Base-by-base conservation (phyloP, 2,888 invertebrate species). In the Saturnia pavonia region DNA sequence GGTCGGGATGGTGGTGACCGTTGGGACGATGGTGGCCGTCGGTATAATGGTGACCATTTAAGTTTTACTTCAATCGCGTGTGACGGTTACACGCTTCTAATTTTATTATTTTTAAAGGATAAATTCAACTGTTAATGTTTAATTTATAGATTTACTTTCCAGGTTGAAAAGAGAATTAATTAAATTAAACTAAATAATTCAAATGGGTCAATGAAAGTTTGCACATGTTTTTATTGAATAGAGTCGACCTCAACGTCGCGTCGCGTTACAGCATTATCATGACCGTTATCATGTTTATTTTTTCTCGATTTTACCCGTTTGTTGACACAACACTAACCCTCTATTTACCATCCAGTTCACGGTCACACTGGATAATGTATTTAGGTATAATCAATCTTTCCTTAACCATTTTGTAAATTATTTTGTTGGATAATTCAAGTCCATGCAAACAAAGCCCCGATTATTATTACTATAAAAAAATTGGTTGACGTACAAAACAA, bases 231-330 rank as follows among this genome's bases (percentile, higher is more conserved):
- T 65, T 65, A n/a, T 65, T 22, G 40, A 40, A 40, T 12, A 19
- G 40, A 65, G 22, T n/a, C 65, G n/a, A n/a, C 40, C 65, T 65
- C 65, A 65, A 65, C n/a, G 16, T 65, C 19, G 40, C 1, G 11
- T 43, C 43, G 43, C 1, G 34, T 34, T 34, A 34, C 6, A 6
- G 2, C 6, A 34, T 14, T 63, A 63, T 63, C 34, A 27, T 63
- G 60, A 22, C 16, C 12, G 57, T 57, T 57, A 57, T 57, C 57
- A 11, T 57, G 57, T 57, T 65, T 65, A n/a, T n/a, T 65, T 34
- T 40, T 40, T 40, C 11, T 40, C 65, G 22, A 40, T 7, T 40
- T 40, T 1, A 40, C n/a, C n/a, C 65, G 40, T 40, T 40, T 40
- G 40, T 65, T 65, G 65, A 65, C 65, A 65, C 40, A 14, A 57